These are phyloP conservation scores for Atherinosoma microstoma DNA, from an alignment of 2,797 vertebrate genomes.

Conservation along the genomic window DNA sequence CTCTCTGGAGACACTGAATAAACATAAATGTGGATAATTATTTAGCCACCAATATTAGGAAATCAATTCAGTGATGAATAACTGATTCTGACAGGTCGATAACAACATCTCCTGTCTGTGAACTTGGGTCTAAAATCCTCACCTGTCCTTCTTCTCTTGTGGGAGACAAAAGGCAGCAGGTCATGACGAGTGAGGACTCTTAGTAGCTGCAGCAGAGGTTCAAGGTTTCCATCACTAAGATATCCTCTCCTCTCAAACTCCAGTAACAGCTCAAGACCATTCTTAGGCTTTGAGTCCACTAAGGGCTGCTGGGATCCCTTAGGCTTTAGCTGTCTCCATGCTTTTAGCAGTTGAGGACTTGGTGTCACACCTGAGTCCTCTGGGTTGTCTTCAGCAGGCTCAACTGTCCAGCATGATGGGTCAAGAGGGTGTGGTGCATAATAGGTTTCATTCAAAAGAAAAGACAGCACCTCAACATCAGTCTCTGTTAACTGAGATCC, in stretches of 20 bases:
- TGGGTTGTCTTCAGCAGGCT: slow-evolving; percentile 55
- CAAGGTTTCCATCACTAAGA: slow-evolving; percentile 87
- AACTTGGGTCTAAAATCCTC: slow-evolving; percentile 33
- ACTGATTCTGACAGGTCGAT: background rate
- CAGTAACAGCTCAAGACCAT: slow-evolving; percentile 87
- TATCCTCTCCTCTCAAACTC: slow-evolving; percentile 89
- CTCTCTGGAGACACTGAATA: slow-evolving; percentile 89
- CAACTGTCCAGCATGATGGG: slow-evolving; percentile 81
- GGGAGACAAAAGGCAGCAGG: slow-evolving; percentile 87
- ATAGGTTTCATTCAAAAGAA: slow-evolving; percentile 88
- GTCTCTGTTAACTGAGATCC: slow-evolving; percentile 89
- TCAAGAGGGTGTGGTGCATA: slow-evolving; percentile 81
- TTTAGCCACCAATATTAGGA: background rate
- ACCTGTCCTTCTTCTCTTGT: slow-evolving; percentile 89
- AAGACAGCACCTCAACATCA: slow-evolving; percentile 89
- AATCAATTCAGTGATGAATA: background rate
- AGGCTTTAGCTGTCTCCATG: slow-evolving; percentile 77
- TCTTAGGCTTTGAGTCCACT: slow-evolving; percentile 76
- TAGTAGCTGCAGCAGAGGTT: slow-evolving; percentile 87
- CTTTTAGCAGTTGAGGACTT: slow-evolving; percentile 73
- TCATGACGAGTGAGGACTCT: slow-evolving; percentile 91
- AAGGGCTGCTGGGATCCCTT: slow-evolving; percentile 41
- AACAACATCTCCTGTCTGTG: background rate
- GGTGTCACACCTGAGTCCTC: slow-evolving; percentile 56
- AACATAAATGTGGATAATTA: slow-evolving; percentile 14